phyloP scores from a whole-genome alignment of 2,113 vertebrate genomes.

The Salvelinus alpinus region DNA sequence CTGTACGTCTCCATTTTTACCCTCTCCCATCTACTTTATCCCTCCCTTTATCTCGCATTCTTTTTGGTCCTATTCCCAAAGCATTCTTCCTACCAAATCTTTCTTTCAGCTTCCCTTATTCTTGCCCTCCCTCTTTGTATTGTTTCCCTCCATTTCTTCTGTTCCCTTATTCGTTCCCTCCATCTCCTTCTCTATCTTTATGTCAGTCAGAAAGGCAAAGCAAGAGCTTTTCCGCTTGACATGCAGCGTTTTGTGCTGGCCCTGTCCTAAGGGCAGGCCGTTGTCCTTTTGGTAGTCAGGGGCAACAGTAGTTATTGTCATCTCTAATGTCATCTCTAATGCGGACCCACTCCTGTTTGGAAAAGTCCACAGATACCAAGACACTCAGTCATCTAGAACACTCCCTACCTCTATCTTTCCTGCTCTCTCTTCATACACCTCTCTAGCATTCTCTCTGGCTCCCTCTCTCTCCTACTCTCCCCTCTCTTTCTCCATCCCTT shows the following conservation, averaged over 20 bases:
- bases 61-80: neutral
- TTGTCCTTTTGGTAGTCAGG: constrained; percentile 29
- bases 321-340: no score
- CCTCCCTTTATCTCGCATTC: neutral
- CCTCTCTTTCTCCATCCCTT: neutral
- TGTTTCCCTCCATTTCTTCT: neutral
- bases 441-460: constrained; percentile 5
- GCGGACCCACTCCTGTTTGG: neutral
- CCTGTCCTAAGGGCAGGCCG: constrained; percentile 23
- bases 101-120: neutral
- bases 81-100: neutral
- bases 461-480: neutral
- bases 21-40: neutral
- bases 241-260: constrained; percentile 15
- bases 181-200: constrained; percentile 12
- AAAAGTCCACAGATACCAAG: constrained; percentile 9
- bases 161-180: constrained; percentile 2
- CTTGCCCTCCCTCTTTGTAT: constrained; percentile 7
- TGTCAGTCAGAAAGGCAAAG: constrained; percentile 12
- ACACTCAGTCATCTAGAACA: no score
- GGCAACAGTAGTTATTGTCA: no score
- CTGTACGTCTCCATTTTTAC: neutral
- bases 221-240: constrained; percentile 11
- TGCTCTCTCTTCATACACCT: constrained; percentile 6
- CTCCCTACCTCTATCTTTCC: neutral